phyloP scores from a whole-genome alignment of 1,140 invertebrate genomes.

The Branchinecta lynchi region DNA sequence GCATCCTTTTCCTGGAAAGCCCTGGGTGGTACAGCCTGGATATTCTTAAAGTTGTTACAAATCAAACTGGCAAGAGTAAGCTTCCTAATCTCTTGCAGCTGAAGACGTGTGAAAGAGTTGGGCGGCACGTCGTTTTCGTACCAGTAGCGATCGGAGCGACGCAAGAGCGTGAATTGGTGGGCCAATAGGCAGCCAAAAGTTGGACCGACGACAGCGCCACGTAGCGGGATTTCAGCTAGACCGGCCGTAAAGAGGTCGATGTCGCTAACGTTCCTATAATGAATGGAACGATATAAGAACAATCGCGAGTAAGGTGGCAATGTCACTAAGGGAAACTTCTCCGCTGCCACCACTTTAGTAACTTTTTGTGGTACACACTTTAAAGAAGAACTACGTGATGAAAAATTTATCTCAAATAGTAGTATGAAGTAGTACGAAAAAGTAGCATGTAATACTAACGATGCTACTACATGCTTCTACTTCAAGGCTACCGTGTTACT shows the following conservation, averaged over 20 bases:
- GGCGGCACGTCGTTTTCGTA: slow-evolving; percentile 40
- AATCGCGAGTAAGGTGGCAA: background rate
- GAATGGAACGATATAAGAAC: background rate
- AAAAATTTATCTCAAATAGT: too few species aligned
- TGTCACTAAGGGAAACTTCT: too few species aligned
- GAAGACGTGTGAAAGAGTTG: slow-evolving; percentile 36
- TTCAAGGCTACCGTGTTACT: too few species aligned
- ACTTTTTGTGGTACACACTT: too few species aligned
- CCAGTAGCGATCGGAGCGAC: slow-evolving; percentile 37
- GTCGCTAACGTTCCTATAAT: slow-evolving; percentile 31
- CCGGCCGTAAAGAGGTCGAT: slow-evolving; percentile 41
- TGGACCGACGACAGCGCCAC: slow-evolving; percentile 36
- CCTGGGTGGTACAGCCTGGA: slow-evolving; percentile 19
- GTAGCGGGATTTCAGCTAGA: slow-evolving; percentile 35
- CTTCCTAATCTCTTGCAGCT: slow-evolving; percentile 42
- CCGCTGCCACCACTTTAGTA: background rate
- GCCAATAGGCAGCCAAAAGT: slow-evolving; percentile 36
- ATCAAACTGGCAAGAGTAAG: slow-evolving; percentile 39
- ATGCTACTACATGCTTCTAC: too few species aligned
- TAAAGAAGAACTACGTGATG: too few species aligned
- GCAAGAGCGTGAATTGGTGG: slow-evolving; percentile 32
- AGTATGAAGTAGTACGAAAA: too few species aligned
- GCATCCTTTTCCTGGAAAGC: slow-evolving; percentile 21
- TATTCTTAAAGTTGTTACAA: slow-evolving; percentile 37
- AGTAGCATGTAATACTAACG: too few species aligned